Base-by-base conservation (phyloP, 2,113 vertebrate species). In the Ageneiosus marmoratus region DNA sequence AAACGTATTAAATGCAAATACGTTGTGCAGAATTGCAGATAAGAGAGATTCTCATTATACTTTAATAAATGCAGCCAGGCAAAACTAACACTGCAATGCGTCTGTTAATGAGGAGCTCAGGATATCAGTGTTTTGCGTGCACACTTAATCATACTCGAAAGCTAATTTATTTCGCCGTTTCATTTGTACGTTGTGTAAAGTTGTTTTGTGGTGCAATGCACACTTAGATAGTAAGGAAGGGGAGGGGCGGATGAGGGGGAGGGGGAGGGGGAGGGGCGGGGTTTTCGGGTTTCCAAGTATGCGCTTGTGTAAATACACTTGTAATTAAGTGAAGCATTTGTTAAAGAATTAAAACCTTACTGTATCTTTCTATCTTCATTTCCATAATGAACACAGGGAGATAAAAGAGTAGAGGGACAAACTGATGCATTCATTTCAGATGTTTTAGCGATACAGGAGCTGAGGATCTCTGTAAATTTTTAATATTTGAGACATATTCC, bases 11-110 rank as follows among this genome's bases (percentile, higher is more conserved):
- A 87, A 87, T 69, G 83, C 77, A 76, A 77, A 79, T 7, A 62
- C 77, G 76, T 88, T 87, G 81, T 83, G 80, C 70, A 37, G 74
- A 79, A 85, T 34, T 77, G 69, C 69, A 78, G 85, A 88, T 88
- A 84, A 85, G 85, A 77, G 51, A 56, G 46, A 16, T 34, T 8
- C 83, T 85, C 84, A 82, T 77, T 86, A 87, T 81, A 51, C 77
- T 72, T 81, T 84, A 83, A 84, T 87, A 83, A 84, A 87, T 32
- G 77, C 86, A 87, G 86, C 81, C 86, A 87, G 77, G 82, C 88
- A 87, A 85, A 85, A 58, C 85, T 85, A 88, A 88, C 83, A 78
- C 84, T 79, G 75, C 69, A 83, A 56, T 81, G 83, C 83, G 79
- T 84, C 67, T 84, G 85, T 84, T 88, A 88, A 88, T 85, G 82